phyloP scores from a whole-genome alignment of 1,140 invertebrate genomes.

The Maniola jurtina region DNA sequence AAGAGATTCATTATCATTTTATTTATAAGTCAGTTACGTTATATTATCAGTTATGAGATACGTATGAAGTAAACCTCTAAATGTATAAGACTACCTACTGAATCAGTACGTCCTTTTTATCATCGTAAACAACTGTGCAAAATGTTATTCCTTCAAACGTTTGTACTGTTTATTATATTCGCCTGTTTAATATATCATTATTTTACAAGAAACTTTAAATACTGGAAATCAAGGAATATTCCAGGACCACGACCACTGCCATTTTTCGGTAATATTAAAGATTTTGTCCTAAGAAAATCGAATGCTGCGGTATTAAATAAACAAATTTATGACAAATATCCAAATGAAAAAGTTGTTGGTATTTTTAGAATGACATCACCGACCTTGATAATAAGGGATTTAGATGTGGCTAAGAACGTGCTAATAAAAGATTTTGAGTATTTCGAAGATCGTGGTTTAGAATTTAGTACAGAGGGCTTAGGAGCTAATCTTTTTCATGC shows the following conservation, averaged over 20 bases:
- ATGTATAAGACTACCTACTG: no score
- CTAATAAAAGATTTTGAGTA: slow-evolving; percentile 79
- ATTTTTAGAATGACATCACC: slow-evolving; percentile 59
- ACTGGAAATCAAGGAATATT: slow-evolving; percentile 8
- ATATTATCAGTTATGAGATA: no score
- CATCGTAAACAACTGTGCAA: neutral
- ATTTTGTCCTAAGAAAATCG: slow-evolving; percentile 21
- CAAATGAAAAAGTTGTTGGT: slow-evolving; percentile 42
- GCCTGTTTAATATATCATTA: neutral
- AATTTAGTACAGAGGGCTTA: slow-evolving; percentile 74
- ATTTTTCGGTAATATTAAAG: slow-evolving; percentile 24
- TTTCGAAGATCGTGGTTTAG: slow-evolving; percentile 73
- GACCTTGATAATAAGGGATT: slow-evolving; percentile 73
- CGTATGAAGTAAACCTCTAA: no score
- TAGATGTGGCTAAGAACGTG: slow-evolving; percentile 80
- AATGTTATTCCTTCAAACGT: neutral
- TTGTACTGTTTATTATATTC: neutral
- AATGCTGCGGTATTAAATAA: neutral
- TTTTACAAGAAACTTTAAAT: slow-evolving; percentile 11
- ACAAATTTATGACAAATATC: slow-evolving; percentile 26
- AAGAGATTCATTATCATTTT: no score
- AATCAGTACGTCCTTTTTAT: no score
- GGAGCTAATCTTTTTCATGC: slow-evolving; percentile 65
- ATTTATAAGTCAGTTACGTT: no score
- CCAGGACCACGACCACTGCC: neutral